Evolutionary conservation across 2,113 vertebrate genomes (phyloP), one percentile per base, ranked within the genome.

Genomic region (Heterotilapia buettikoferi): DNA sequence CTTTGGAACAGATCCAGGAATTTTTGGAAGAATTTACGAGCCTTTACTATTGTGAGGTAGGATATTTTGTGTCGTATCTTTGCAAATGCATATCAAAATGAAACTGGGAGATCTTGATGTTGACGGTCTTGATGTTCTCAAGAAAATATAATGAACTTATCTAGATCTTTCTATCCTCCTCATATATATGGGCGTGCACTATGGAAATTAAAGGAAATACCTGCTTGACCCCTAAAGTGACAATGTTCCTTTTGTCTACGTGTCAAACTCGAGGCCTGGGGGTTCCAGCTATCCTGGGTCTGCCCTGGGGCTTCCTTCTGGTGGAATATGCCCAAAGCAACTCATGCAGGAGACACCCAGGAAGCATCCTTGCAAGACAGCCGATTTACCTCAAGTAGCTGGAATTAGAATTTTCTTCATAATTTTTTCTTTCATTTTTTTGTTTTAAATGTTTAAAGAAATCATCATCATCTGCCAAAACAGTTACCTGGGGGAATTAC

Each of bases 61-160:
- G 1, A 71, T 24, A 38, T 71, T 71, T 71, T 71, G 63, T 71
- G n/a, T 71, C 5, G 1, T 40, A 40, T 71, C n/a, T 14, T 47
- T 26, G 43, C 40, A 47, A 76, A 76, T 18, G 24, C 5, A 76
- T 76, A 18, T 47, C 68, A 76, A 29, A 47, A 26, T 73, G 1
- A 73, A 71, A 68, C 63, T 21, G 36, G 63, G 63, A 40, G 0
- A 68, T 38, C 26, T 61, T 61, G 57, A 59, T 59, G 26, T 31
- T 59, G 57, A 5, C 2, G 1, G n/a, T 24, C 36, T 71, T 73
- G 21, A 26, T 73, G 8, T 73, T 26, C n/a, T 43, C 68, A 73
- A 73, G 8, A 43, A 71, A 71, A 43, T 24, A 73, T 73, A 43
- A 43, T 2, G 0, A 76, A 29, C 0, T 18, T 29, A 71, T 4